Evolutionary conservation across 1,140 invertebrate species (phyloP).

Genomic region (Tribolium castaneum): DNA sequence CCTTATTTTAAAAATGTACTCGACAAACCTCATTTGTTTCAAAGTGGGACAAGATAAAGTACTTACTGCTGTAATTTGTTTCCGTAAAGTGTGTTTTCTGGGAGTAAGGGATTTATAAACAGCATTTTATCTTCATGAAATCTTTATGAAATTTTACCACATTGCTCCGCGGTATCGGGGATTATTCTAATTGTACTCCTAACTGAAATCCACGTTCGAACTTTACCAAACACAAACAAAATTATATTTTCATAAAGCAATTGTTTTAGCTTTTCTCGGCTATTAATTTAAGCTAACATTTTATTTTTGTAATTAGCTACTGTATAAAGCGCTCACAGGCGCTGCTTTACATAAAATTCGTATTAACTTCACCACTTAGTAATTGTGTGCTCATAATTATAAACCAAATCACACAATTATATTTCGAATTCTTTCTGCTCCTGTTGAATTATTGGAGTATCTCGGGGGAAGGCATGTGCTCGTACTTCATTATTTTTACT

Average conservation of each 20-base stretch:
- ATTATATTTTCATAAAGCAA: background rate
- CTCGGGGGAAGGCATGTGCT: background rate
- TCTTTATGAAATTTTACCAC: slow-evolving; percentile 35
- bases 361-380: background rate
- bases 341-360: background rate
- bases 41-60: slow-evolving; percentile 41
- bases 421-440: no score
- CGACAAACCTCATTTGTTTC: slow-evolving; percentile 40
- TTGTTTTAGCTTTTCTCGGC: background rate
- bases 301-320: background rate
- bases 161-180: background rate
- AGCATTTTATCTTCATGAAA: slow-evolving; percentile 37
- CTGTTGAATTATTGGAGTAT: no score
- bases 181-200: background rate
- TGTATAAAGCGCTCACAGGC: no score
- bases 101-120: slow-evolving; percentile 40
- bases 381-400: no score
- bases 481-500: background rate
- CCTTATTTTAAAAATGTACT: slow-evolving; percentile 34
- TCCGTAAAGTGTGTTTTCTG: slow-evolving; percentile 30
- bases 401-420: no score
- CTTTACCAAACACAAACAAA: background rate
- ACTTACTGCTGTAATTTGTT: slow-evolving; percentile 42
- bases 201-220: background rate
- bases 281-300: background rate